phyloP scores from a whole-genome alignment of 2,888 invertebrate species.

The Dendrolimus houi region DNA sequence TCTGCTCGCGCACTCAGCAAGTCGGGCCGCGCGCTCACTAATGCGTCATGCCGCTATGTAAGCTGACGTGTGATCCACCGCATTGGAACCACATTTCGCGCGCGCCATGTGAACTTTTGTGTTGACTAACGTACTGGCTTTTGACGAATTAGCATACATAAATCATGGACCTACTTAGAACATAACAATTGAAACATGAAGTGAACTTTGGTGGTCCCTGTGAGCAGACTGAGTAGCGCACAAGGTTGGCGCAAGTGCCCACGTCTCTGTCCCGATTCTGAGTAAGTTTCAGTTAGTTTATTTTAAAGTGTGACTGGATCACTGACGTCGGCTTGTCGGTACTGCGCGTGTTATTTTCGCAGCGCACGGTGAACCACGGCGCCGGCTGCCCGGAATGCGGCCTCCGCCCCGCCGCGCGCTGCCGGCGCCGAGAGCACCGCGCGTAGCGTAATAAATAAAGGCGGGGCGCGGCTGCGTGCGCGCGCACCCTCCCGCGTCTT shows the following conservation, averaged over 20 bases:
- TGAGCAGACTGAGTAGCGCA: constrained; percentile 39
- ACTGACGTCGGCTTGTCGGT: constrained; percentile 38
- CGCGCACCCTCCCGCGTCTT: constrained; percentile 71
- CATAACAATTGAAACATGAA: constrained; percentile 30
- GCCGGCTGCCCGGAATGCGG: constrained; percentile 61
- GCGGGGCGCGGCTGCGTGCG: constrained; percentile 74
- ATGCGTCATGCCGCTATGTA: constrained; percentile 67
- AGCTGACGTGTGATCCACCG: constrained; percentile 49
- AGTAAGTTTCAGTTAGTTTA: constrained; percentile 65
- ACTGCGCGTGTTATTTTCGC: constrained; percentile 63
- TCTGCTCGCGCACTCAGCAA: constrained; percentile 57
- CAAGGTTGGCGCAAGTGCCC: constrained; percentile 61
- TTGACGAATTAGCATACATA: constrained; percentile 6
- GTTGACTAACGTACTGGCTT: constrained; percentile 41
- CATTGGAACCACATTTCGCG: constrained; percentile 42
- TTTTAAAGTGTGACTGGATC: constrained; percentile 62
- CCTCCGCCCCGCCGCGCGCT: constrained; percentile 65
- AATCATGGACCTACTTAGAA: constrained; percentile 7
- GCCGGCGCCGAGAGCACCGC: constrained; percentile 58
- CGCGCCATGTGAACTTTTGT: constrained; percentile 69
- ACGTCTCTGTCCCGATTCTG: constrained; percentile 34
- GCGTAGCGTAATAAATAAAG: constrained; percentile 75
- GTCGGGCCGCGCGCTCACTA: constrained; percentile 72
- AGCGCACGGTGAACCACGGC: constrained; percentile 39
- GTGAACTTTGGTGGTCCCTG: constrained; percentile 49